Percentiles rank a stretch among this genome's conserved stretches.
These are phyloP conservation scores for Electrona antarctica DNA, from an alignment of 2,113 vertebrate species.

Conservation along the genomic window DNA sequence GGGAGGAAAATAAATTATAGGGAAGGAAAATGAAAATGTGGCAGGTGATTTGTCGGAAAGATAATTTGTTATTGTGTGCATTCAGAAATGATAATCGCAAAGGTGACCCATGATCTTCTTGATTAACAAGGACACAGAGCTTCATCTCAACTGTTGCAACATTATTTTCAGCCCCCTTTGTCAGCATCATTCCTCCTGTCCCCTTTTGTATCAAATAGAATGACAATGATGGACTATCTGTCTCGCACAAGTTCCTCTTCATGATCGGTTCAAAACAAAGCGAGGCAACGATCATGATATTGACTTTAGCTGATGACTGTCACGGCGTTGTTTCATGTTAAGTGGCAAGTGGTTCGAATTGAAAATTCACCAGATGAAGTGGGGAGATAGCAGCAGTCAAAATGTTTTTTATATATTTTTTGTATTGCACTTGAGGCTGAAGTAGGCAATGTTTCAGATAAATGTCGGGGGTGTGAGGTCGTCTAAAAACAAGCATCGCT, in stretches of 20 bases:
- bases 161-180: constrained; percentile 49
- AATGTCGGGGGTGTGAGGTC: not conserved
- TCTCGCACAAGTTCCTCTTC: constrained; percentile 23
- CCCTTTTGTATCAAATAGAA: constrained; percentile 44
- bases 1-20: constrained; percentile 62
- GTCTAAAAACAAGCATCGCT: not conserved
- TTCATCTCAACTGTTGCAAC: constrained; percentile 28
- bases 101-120: constrained; percentile 71
- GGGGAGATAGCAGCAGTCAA: too few relatives aligned
- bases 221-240: constrained; percentile 30
- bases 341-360: too few relatives aligned
- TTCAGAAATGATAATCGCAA: constrained; percentile 68
- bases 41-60: constrained; percentile 66
- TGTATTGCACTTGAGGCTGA: not conserved
- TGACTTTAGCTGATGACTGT: too few relatives aligned
- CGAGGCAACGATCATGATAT: too few relatives aligned
- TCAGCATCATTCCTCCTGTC: constrained; percentile 50
- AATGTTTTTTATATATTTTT: too few relatives aligned
- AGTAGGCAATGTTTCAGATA: not conserved
- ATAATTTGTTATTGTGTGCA: constrained; percentile 72
- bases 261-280: not conserved
- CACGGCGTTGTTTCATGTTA: too few relatives aligned
- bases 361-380: too few relatives aligned
- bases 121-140: constrained; percentile 61
- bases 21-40: constrained; percentile 56